Percentiles rank a stretch among this genome's conserved stretches.
Conservation (phyloP, 2,888 invertebrate species). For the Exocentrus adspersus region DNA sequence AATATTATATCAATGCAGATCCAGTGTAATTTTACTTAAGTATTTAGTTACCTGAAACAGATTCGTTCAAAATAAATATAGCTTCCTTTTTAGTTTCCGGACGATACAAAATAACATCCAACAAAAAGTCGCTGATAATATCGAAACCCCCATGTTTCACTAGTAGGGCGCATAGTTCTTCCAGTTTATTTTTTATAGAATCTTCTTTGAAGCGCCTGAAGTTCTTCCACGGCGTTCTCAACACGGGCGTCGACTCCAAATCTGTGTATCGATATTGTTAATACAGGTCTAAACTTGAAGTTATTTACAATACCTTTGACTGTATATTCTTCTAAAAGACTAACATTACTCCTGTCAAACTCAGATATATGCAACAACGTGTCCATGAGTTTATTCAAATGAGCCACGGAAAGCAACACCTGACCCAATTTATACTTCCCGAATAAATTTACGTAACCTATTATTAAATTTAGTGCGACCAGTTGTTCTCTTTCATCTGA, state of each 20-base stretch:
- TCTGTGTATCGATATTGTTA: too few relatives aligned
- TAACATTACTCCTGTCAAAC: conserved; percentile 64
- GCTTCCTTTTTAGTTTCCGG: conserved; percentile 70
- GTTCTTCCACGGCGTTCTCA: conserved; percentile 70
- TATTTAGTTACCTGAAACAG: conserved; percentile 43
- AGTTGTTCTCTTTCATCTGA: conserved; percentile 72
- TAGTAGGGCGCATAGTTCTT: conserved; percentile 67
- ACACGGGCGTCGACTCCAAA: conserved; percentile 58
- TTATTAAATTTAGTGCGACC: conserved; percentile 71
- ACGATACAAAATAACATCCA: conserved; percentile 68
- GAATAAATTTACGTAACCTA: conserved; percentile 74
- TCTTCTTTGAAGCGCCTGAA: conserved; percentile 70
- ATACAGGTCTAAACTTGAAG: too few relatives aligned
- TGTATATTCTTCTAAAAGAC: conserved; percentile 66
- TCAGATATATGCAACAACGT: conserved; percentile 68
- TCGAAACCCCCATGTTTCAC: conserved; percentile 67
- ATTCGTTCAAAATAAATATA: conserved; percentile 69
- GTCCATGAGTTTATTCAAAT: conserved; percentile 69
- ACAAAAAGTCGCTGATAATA: conserved; percentile 71
- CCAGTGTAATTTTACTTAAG: background rate
- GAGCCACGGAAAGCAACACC: conserved; percentile 67
- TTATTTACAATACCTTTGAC: conserved; percentile 47
- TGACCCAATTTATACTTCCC: conserved; percentile 67
- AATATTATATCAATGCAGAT: conserved; percentile 2
- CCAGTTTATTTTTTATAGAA: conserved; percentile 65